These are phyloP conservation scores for Phodopus roborovskii DNA, from an alignment of 2,113 vertebrate genomes.

Conservation along the genomic window DNA sequence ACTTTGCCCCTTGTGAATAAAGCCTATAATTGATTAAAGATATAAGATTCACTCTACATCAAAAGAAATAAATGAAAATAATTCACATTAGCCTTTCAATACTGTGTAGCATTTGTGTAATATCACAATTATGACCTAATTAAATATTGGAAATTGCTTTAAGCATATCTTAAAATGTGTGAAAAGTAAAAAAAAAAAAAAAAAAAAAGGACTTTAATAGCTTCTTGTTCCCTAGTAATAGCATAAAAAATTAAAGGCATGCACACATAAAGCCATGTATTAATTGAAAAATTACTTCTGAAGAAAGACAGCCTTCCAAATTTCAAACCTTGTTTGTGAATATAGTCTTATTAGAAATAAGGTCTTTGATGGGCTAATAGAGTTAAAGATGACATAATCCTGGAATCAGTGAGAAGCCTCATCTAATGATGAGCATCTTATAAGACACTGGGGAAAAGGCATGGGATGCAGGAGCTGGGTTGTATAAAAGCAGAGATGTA, in stretches of 20 bases:
- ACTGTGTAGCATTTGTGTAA: not conserved
- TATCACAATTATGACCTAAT: not conserved
- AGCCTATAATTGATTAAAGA: not conserved
- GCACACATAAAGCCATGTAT: no score
- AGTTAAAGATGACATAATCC: not conserved
- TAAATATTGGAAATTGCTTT: not conserved
- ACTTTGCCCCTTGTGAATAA: not conserved
- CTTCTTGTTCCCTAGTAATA: not conserved
- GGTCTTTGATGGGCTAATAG: not conserved
- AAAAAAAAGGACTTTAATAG: not conserved
- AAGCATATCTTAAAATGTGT: not conserved
- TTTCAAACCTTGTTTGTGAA: not conserved
- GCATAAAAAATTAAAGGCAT: not conserved
- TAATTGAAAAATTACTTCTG: not conserved
- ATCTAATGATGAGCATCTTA: not conserved
- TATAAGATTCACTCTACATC: not conserved
- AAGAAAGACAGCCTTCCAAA: not conserved
- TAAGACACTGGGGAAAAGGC: not conserved
- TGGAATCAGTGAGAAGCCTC: not conserved
- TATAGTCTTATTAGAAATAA: not conserved
- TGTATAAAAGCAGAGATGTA: not conserved
- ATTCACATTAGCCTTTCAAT: slow-evolving; percentile 9
- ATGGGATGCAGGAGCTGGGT: not conserved
- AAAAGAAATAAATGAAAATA: slow-evolving; percentile 44
- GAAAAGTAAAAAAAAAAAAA: not conserved